Conservation (phyloP, 2,113 vertebrate species). For the Oryzias melastigma region DNA sequence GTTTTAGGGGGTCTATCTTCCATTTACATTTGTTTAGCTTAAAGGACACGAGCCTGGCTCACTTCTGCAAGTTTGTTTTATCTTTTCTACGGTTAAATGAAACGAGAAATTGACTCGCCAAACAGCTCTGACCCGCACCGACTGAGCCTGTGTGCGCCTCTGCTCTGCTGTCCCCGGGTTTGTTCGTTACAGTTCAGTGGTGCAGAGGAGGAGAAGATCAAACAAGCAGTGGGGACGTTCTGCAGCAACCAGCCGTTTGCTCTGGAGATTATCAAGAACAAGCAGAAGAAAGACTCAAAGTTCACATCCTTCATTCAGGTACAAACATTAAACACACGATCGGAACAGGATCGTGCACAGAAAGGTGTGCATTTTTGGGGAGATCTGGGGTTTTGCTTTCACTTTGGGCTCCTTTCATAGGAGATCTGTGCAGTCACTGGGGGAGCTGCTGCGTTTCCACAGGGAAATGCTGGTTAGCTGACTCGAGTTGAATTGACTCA, state of each 20-base stretch:
- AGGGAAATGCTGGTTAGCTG: too few species aligned
- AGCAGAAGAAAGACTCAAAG: constrained; percentile 95
- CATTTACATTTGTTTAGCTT: constrained; percentile 35
- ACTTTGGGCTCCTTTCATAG: too few species aligned
- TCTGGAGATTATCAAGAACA: constrained; percentile 94
- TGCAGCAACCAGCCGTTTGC: constrained; percentile 98
- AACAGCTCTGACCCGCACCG: constrained; percentile 36
- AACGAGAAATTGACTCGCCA: constrained; percentile 30
- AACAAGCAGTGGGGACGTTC: constrained; percentile 91
- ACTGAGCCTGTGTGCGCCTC: constrained; percentile 24
- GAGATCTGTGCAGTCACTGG: too few species aligned
- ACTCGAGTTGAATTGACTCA: too few species aligned
- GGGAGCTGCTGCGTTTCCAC: too few species aligned
- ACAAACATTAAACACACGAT: not conserved
- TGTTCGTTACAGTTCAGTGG: constrained; percentile 85
- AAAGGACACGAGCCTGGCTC: constrained; percentile 27
- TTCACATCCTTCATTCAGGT: constrained; percentile 95
- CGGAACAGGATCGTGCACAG: not conserved
- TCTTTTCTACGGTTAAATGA: constrained; percentile 23
- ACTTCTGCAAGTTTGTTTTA: constrained; percentile 21
- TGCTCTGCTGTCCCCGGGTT: constrained; percentile 17
- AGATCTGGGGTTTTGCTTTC: too few species aligned
- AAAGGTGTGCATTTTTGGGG: too few species aligned
- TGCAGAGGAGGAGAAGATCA: constrained; percentile 92
- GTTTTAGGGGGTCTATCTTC: constrained; percentile 45